These are phyloP conservation scores for Pangasius macronema DNA, from an alignment of 2,797 vertebrate genomes.

Conservation along the genomic window DNA sequence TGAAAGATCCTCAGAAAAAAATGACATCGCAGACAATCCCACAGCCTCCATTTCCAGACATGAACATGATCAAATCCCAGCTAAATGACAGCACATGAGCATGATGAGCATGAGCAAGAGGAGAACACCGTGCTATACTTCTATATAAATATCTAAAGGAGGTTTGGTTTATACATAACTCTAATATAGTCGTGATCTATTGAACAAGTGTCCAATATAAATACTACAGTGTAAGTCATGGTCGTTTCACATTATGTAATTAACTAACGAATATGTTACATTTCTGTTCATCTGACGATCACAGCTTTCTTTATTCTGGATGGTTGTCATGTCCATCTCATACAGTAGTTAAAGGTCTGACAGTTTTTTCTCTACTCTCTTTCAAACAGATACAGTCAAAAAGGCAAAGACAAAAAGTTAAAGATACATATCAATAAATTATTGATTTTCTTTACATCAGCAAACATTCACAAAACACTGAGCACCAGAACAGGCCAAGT, in stretches of 20 bases:
- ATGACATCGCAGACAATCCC: conserved; percentile 55
- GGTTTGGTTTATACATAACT: not conserved
- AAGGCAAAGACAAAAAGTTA: not conserved
- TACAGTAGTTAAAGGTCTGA: not conserved
- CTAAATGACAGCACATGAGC: conserved; percentile 53
- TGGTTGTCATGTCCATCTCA: not conserved
- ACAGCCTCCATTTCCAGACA: conserved; percentile 45
- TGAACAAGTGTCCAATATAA: not conserved
- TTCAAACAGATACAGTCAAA: not conserved
- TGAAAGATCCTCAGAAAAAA: conserved; percentile 42
- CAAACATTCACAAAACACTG: not conserved
- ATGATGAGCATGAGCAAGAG: not conserved
- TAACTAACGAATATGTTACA: not conserved
- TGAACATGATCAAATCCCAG: conserved; percentile 60
- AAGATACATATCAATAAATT: conserved; percentile 10
- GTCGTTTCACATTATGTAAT: conserved; percentile 4
- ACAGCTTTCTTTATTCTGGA: not conserved
- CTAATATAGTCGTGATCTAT: not conserved
- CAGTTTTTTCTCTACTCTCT: not conserved
- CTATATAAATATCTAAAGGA: conserved; percentile 30
- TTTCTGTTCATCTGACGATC: not conserved
- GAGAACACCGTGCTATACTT: conserved; percentile 19
- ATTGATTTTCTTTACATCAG: conserved; percentile 6
- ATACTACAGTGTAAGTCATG: not conserved
- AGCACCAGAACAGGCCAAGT: conserved; percentile 20